phyloP scores from a whole-genome alignment of 2,113 vertebrate genomes.

The Leucosticte australis region DNA sequence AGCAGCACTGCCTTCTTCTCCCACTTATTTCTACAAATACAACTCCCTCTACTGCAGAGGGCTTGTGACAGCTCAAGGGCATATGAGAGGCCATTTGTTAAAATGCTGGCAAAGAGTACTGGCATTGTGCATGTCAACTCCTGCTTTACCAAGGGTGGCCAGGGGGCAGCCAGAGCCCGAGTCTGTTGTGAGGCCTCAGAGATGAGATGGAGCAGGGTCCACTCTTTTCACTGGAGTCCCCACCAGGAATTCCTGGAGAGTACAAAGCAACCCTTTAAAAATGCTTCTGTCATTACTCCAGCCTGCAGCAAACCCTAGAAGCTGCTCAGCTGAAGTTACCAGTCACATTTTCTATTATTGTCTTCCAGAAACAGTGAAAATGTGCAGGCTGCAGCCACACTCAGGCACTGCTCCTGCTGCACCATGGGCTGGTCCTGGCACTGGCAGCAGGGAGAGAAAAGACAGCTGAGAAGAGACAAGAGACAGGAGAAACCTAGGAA shows the following conservation, averaged over 20 bases:
- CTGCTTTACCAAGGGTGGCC: not conserved
- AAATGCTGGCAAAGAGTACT: not conserved
- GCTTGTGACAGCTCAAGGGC: not conserved
- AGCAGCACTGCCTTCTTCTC: not conserved
- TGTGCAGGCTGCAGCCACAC: not conserved
- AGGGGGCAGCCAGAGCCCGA: not conserved
- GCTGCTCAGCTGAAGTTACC: not conserved
- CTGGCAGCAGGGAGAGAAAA: not conserved
- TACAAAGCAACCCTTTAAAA: not conserved
- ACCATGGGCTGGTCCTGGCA: rapidly evolving
- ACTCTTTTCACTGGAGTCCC: not conserved
- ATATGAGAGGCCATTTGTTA: not conserved
- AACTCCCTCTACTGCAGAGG: not conserved
- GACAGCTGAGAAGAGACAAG: not conserved
- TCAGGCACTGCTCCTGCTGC: not conserved
- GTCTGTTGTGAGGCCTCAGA: not conserved
- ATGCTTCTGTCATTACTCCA: not conserved
- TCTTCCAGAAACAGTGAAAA: not conserved
- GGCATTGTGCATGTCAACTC: not conserved
- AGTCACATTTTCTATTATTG: rapidly evolving
- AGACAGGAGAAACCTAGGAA: not conserved
- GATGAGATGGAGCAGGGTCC: not conserved
- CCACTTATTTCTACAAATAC: not conserved
- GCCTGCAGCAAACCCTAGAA: not conserved
- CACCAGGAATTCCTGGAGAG: not conserved